These are phyloP conservation scores for Lycocerus yunnanus DNA, from an alignment of 2,888 invertebrate species.

Conservation along the genomic window DNA sequence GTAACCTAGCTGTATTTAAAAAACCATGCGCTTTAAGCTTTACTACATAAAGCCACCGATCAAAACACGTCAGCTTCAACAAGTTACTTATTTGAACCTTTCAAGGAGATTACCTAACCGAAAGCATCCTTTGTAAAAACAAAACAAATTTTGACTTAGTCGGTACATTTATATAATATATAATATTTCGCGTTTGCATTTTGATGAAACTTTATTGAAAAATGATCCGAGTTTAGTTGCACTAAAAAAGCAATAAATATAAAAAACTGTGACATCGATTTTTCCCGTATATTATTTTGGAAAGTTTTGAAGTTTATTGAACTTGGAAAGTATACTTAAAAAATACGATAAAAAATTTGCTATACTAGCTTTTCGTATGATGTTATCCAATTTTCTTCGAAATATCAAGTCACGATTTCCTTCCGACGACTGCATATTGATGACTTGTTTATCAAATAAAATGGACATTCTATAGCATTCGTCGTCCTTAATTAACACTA, in stretches of 20 bases:
- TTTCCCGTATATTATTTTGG: neutral
- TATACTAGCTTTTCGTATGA: neutral
- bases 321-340: neutral
- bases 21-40: neutral
- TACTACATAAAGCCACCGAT: neutral
- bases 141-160: neutral
- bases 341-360: neutral
- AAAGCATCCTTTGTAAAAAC: neutral
- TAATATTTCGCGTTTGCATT: neutral
- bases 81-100: neutral
- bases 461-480: slow-evolving; percentile 9
- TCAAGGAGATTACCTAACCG: neutral
- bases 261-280: neutral
- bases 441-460: slow-evolving; percentile 19
- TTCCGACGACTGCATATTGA: slow-evolving; percentile 22
- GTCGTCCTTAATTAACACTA: slow-evolving; percentile 11
- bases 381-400: slow-evolving; percentile 2
- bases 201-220: neutral
- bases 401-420: slow-evolving; percentile 15
- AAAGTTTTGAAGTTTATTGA: neutral
- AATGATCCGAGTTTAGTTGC: neutral
- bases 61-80: neutral
- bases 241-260: neutral
- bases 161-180: too few species aligned
- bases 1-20: neutral